Base-by-base conservation (phyloP, 2,888 invertebrate species). In the Thecocarcelia acutangulata region DNA sequence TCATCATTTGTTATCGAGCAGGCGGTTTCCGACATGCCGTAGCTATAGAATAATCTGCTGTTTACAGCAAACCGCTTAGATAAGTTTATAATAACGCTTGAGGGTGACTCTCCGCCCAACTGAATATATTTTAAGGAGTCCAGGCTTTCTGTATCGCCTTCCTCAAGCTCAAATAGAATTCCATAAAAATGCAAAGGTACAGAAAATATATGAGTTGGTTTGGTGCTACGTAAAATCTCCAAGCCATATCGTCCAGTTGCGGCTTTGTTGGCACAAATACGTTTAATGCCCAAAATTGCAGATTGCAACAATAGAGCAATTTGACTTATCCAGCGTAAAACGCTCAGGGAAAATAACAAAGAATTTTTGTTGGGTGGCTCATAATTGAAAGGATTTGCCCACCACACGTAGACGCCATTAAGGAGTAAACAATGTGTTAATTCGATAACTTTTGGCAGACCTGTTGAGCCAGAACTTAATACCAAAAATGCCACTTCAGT, bases 241-340 rank as follows among this genome's bases (percentile, higher is more conserved):
- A 44, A 64, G 3, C 82, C 83, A 44, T 79, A 64, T 0, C 44
- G 2, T 0, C 81, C 80, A 0, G 64, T 58, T 0, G 78, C 64
- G 0, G 52, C 58, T 2, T 37, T 52, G 12, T 83, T 79, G 0
- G 85, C 80, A 28, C 83, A 84, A 33, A 85, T 75, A 15, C 85
- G 81, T 40, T 77, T 83, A 0, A 83, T 64, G 17, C 84, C 83
- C 33, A 83, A 72, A 46, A 84, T 72, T 1, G 80, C 78, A 12
- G 84, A 78, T 54, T 84, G 84, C 50, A 85, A 15, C 37, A 84
- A 61, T 9, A 84, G 13, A 8, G 44, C 72, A 3, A 85, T 70
- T 66, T 85, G 84, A 37, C 83, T 84, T n/a, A 85, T 85, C 84
- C 85, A 85, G 6, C 85, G 83, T 3, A 84, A 68, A 12, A 84